A percentile compares a stretch with the other conserved stretches of the same genome.
phyloP scores from a whole-genome alignment of 2,888 invertebrate genomes.

The Himalopsyche japonica region DNA sequence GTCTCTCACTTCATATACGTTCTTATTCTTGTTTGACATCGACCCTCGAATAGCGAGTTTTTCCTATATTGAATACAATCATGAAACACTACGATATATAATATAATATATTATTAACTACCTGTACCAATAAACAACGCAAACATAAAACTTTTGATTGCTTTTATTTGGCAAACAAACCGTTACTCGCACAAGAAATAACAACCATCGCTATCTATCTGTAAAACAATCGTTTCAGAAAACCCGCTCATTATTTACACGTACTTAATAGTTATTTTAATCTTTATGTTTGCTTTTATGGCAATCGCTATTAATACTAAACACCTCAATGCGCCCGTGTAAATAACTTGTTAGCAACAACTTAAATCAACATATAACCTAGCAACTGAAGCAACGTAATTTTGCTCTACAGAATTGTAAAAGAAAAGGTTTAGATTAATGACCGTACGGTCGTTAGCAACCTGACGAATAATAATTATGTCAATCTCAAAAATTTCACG shows the following conservation, averaged over 20 bases:
- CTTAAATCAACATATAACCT: background rate
- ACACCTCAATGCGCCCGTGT: background rate
- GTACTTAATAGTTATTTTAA: background rate
- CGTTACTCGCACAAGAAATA: background rate
- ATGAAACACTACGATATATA: too few relatives aligned
- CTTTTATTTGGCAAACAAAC: background rate
- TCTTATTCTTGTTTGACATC: too few relatives aligned
- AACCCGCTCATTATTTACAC: background rate
- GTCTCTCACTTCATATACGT: too few relatives aligned
- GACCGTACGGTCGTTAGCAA: too few relatives aligned
- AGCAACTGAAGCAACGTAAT: background rate
- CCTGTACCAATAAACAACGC: background rate
- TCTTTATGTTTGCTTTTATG: background rate
- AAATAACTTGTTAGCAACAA: background rate
- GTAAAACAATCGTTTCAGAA: background rate
- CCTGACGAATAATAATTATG: too few relatives aligned
- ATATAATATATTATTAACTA: background rate
- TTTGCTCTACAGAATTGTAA: too few relatives aligned
- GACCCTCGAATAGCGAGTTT: too few relatives aligned
- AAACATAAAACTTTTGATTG: background rate
- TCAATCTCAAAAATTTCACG: too few relatives aligned
- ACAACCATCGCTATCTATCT: too few relatives aligned
- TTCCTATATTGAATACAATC: too few relatives aligned
- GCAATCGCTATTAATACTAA: background rate
- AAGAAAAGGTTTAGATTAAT: too few relatives aligned